Conservation (phyloP, 2,797 vertebrate genomes). For the Neomorphus geoffroyi region DNA sequence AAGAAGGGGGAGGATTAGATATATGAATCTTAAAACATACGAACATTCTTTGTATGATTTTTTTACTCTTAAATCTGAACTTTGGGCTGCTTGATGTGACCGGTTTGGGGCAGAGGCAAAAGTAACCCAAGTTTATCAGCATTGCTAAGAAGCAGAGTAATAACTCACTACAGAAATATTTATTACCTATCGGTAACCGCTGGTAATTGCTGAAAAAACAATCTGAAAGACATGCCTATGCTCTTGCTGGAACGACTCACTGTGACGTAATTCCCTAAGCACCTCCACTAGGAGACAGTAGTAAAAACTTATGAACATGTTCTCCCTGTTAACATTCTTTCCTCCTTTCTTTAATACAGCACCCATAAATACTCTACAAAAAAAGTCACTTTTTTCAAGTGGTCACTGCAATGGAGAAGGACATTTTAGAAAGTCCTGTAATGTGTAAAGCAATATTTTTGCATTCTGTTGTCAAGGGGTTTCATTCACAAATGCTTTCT, state of each 20-base stretch:
- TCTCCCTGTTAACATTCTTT: slow-evolving; percentile 56
- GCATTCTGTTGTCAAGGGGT: background rate
- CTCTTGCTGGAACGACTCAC: slow-evolving; percentile 47
- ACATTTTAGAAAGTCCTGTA: background rate
- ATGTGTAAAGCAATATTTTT: background rate
- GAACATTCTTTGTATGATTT: background rate
- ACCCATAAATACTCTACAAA: slow-evolving; percentile 26
- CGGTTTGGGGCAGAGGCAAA: background rate
- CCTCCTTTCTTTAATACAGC: slow-evolving; percentile 18
- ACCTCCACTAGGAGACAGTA: slow-evolving; percentile 63
- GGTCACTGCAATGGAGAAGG: background rate
- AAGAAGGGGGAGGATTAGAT: background rate
- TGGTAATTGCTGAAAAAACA: slow-evolving; percentile 56
- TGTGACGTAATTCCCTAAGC: slow-evolving; percentile 70
- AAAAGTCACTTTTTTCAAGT: background rate
- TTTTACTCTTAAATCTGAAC: background rate
- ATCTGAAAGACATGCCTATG: slow-evolving; percentile 3
- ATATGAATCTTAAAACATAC: background rate
- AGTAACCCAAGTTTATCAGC: slow-evolving; percentile 21
- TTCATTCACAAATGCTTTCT: background rate
- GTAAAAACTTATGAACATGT: slow-evolving; percentile 65
- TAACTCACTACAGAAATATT: slow-evolving; percentile 62
- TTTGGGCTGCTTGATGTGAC: background rate
- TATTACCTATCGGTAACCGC: slow-evolving; percentile 6
- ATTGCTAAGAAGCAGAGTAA: slow-evolving; percentile 13